Percentiles rank a stretch among this genome's conserved stretches.
Conservation (phyloP, 2,797 vertebrate species). For the Phylloscopus collybita region DNA sequence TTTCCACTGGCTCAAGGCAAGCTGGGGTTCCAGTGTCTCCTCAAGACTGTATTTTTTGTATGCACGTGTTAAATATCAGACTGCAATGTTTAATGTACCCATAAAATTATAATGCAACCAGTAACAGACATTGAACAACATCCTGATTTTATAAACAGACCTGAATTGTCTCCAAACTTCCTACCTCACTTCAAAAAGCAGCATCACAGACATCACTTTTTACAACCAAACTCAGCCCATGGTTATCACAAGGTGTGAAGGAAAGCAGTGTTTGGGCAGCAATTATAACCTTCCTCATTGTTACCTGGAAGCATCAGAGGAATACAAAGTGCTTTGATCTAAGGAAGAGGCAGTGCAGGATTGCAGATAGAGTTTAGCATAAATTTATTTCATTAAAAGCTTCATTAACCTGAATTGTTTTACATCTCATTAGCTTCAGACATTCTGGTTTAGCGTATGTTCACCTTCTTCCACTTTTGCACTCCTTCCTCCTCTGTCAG, state of each 20-base stretch:
- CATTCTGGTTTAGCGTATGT: background rate
- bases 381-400: background rate
- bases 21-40: background rate
- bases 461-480: background rate
- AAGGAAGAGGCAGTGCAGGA: background rate
- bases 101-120: background rate
- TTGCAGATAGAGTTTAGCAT: background rate
- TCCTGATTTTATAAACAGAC: background rate
- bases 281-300: background rate
- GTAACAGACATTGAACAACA: background rate
- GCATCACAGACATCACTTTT: background rate
- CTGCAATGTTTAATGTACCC: background rate
- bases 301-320: background rate
- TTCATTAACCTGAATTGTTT: background rate
- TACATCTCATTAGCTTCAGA: background rate
- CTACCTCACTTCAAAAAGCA: background rate
- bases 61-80: background rate
- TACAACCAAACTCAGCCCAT: background rate
- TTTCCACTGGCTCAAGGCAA: background rate
- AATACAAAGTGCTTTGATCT: background rate
- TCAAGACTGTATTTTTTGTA: background rate
- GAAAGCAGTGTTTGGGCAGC: background rate
- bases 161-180: background rate
- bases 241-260: background rate
- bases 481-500: background rate